A percentile compares a stretch with the other conserved stretches of the same genome.
These are phyloP conservation scores for Busseola fusca DNA, from an alignment of 2,888 invertebrate genomes.

Conservation along the genomic window DNA sequence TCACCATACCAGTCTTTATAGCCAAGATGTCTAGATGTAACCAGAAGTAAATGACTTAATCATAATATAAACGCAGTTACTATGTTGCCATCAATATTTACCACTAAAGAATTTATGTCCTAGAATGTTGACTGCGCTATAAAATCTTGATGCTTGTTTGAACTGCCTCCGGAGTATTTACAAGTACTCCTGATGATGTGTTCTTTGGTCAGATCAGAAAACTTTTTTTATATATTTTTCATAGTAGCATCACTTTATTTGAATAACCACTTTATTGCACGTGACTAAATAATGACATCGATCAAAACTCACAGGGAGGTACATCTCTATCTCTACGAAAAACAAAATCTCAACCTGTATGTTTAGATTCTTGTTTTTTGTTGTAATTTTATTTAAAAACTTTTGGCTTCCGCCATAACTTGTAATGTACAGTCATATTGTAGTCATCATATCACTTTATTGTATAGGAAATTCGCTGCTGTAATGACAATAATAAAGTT, in stretches of 20 bases:
- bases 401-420: constrained; percentile 34
- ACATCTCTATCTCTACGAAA: background rate
- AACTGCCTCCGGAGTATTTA: background rate
- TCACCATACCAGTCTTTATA: constrained; percentile 44
- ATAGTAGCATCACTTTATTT: background rate
- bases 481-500: constrained; percentile 21
- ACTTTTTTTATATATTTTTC: background rate
- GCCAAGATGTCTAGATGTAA: constrained; percentile 34
- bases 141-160: constrained; percentile 32
- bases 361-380: constrained; percentile 25
- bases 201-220: background rate
- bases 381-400: constrained; percentile 37
- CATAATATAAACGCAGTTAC: constrained; percentile 41
- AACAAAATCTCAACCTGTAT: background rate
- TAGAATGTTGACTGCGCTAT: constrained; percentile 10
- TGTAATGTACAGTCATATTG: constrained; percentile 18
- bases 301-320: background rate
- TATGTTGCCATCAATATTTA: constrained; percentile 26
- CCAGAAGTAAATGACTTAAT: constrained; percentile 46
- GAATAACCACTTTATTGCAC: background rate
- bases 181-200: background rate
- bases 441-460: constrained; percentile 12
- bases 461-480: constrained; percentile 16
- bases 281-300: background rate
- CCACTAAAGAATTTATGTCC: constrained; percentile 17